Evolutionary conservation across 2,888 invertebrate species (phyloP).

Genomic region (Syrphus vitripennis): DNA sequence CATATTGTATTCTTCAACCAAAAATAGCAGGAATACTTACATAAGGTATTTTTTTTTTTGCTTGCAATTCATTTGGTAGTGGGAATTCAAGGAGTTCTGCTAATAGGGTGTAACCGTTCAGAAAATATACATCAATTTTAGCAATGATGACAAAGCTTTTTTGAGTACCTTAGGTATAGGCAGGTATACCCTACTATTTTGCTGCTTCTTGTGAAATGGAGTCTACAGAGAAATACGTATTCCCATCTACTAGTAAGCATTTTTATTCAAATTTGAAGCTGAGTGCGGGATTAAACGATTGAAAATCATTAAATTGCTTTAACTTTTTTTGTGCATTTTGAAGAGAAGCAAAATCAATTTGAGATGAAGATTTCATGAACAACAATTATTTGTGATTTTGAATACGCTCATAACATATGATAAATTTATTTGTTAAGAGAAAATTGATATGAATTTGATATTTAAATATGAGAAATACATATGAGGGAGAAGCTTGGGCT

Average conservation of each 20-base stretch:
- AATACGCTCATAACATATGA: no score
- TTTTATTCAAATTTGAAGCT: slow-evolving; percentile 1
- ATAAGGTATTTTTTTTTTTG: slow-evolving; percentile 1
- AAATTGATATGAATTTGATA: no score
- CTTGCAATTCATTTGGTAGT: neutral
- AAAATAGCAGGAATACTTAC: neutral
- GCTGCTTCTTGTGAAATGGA: neutral
- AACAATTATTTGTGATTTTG: neutral
- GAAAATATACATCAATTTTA: slow-evolving; percentile 17
- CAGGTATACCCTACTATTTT: neutral
- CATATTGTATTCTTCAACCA: neutral
- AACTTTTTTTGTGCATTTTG: neutral
- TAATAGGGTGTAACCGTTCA: slow-evolving; percentile 34
- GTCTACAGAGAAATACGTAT: no score
- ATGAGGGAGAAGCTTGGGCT: no score
- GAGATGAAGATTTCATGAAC: neutral
- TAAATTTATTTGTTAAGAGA: no score
- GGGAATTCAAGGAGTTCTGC: slow-evolving; percentile 7
- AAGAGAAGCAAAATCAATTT: neutral
- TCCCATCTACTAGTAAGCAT: neutral
- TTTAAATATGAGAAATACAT: no score
- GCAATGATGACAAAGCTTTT: slow-evolving; percentile 5
- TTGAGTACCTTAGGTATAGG: no score
- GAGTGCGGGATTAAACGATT: neutral
- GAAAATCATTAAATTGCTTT: neutral